Conservation (phyloP, 1,140 invertebrate genomes). For the Penaeus vannamei region DNA sequence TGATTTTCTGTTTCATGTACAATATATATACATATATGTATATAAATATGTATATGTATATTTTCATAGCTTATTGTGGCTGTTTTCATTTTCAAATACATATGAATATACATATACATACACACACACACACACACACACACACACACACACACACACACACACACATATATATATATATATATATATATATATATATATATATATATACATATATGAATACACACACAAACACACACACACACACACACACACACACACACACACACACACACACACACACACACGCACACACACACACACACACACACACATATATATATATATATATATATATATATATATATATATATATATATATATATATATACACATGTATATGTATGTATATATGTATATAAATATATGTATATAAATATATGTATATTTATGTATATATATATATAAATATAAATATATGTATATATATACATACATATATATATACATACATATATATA, state of each 20-base stretch:
- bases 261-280: background rate
- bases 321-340: background rate
- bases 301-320: background rate
- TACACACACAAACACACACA: background rate
- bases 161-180: background rate
- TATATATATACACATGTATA: no score
- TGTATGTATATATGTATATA: no score
- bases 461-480: no score
- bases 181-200: background rate
- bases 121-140: background rate
- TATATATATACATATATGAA: background rate
- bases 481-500: no score
- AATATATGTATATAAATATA: no score
- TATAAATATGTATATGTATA: slow-evolving; percentile 19
- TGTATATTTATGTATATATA: no score
- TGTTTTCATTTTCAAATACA: background rate
- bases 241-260: background rate
- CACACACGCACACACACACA: background rate
- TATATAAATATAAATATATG: no score
- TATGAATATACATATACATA: no score
- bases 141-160: background rate
- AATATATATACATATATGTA: background rate
- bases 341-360: background rate
- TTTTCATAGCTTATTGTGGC: background rate
- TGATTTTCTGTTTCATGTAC: background rate